Evolutionary conservation across 2,113 vertebrate species (phyloP).

Genomic region (Cyanoramphus novaezelandiae): DNA sequence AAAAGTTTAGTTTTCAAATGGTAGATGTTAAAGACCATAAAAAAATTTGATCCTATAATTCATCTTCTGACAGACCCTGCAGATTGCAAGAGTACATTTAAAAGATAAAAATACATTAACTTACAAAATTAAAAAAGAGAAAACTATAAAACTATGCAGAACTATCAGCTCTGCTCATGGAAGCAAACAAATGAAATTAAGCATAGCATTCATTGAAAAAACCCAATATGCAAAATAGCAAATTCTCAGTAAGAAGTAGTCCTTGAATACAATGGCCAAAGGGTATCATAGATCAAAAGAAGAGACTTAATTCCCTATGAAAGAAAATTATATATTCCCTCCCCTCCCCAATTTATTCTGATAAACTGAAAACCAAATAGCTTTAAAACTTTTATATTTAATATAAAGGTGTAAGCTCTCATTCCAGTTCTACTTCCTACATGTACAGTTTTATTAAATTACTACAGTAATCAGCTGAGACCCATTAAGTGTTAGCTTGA

Average conservation of each 20-base stretch:
- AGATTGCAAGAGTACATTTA: background rate
- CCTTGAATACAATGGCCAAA: background rate
- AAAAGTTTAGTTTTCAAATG: background rate
- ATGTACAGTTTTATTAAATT: constrained; percentile 67
- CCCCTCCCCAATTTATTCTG: background rate
- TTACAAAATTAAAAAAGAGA: background rate
- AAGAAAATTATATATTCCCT: background rate
- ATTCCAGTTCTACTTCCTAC: background rate
- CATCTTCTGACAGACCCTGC: background rate
- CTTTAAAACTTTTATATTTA: background rate
- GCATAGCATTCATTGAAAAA: background rate
- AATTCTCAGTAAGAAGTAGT: background rate
- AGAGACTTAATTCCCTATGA: background rate
- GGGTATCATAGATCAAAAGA: background rate
- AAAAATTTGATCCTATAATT: background rate
- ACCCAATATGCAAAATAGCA: accelerated
- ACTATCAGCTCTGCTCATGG: background rate
- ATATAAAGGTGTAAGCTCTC: background rate
- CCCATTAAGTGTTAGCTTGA: constrained; percentile 61
- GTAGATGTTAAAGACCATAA: background rate
- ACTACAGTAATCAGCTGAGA: constrained; percentile 63
- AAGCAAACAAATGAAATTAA: background rate
- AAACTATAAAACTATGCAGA: background rate
- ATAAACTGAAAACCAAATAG: background rate
- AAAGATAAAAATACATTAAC: background rate